Base-by-base conservation (phyloP, 2,113 vertebrate species). In the Bolborhynchus lineola region DNA sequence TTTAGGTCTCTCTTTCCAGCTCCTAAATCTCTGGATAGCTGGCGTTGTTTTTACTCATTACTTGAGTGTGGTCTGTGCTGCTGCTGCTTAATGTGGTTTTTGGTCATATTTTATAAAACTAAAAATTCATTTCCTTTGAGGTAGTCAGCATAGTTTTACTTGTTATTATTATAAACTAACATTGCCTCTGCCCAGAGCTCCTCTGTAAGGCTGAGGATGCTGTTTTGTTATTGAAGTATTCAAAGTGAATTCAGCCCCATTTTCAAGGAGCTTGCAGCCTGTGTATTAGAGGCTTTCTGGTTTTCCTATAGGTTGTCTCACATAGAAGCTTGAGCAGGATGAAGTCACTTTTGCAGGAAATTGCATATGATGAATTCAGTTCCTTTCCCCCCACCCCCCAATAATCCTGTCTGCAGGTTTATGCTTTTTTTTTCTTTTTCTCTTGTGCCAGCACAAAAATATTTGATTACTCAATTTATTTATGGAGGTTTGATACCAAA, bases 111-210 rank as follows among this genome's bases (percentile, higher is more conserved):
- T n/a, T 77, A 24, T 64, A 82, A 89, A 64, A 26, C 46, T 83
- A 84, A 87, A 94, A 86, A 44, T 60, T 67, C 9, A 77, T 91
- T 93, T 93, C 59, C 33, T 93, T 88, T 88, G 80, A 72, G 74
- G 37, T 88, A 46, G 42, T 65, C 0, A 92, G 75, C 70, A 47
- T 70, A 39, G 75, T 95, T 95, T 86, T 89, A 69, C 84, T 93
- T 86, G 15, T 82, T 90, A 13, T 84, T 91, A 42, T 49, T 94
- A 37, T 57, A 63, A 90, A 46, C 15, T 68, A 87, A 76, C 35
- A 26, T 41, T 42, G 53, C 29, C 19, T 88, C 52, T 79, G 65
- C 33, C 41, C 16, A n/a, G 49, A 91, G 41, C 44, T 41, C 44
- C 16, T 65, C 33, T 79, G 6, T 70, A 46, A 88, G 31, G 46